These are phyloP conservation scores for Drosophila setifemur DNA, from an alignment of 1,140 invertebrate species.

Conservation along the genomic window DNA sequence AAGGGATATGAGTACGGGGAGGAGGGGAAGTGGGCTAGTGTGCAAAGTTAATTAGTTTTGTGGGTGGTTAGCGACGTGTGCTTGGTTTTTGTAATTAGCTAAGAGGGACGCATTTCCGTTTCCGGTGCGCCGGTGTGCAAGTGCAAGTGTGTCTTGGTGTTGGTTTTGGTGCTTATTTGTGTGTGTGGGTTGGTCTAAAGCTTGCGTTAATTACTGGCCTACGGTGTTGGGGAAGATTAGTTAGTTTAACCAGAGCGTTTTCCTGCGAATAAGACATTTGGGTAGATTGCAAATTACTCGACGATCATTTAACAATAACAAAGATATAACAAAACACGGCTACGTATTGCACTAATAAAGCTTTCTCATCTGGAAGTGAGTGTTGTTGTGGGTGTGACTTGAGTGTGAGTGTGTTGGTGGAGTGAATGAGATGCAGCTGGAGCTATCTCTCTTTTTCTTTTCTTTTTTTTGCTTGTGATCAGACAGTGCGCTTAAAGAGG, in stretches of 20 bases:
- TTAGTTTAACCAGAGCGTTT: slow-evolving; percentile 68
- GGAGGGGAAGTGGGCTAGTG: neutral
- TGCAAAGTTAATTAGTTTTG: slow-evolving; percentile 13
- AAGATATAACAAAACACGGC: slow-evolving; percentile 42
- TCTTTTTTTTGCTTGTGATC: too few species aligned
- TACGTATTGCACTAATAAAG: slow-evolving; percentile 78
- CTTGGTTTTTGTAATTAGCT: slow-evolving; percentile 40
- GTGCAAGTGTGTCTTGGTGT: slow-evolving; percentile 30
- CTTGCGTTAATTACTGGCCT: slow-evolving; percentile 34
- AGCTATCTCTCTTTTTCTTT: too few species aligned
- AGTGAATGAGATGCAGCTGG: slow-evolving; percentile 9
- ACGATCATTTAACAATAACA: slow-evolving; percentile 51
- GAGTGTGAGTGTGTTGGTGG: slow-evolving; percentile 1
- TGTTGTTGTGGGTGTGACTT: slow-evolving; percentile 19
- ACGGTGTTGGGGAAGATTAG: slow-evolving; percentile 39
- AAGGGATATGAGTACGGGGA: neutral
- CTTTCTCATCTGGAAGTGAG: slow-evolving; percentile 45
- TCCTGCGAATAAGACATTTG: slow-evolving; percentile 68
- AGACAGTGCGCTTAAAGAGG: slow-evolving; percentile 60
- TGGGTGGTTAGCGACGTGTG: slow-evolving; percentile 17
- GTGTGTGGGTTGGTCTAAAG: slow-evolving; percentile 11
- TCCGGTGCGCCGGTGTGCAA: slow-evolving; percentile 48
- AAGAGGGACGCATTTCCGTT: slow-evolving; percentile 70
- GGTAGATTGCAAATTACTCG: slow-evolving; percentile 56
- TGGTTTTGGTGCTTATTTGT: slow-evolving; percentile 14